These are phyloP conservation scores for Coracias cyanogaster DNA, from an alignment of 2,797 vertebrate species.

Conservation along the genomic window DNA sequence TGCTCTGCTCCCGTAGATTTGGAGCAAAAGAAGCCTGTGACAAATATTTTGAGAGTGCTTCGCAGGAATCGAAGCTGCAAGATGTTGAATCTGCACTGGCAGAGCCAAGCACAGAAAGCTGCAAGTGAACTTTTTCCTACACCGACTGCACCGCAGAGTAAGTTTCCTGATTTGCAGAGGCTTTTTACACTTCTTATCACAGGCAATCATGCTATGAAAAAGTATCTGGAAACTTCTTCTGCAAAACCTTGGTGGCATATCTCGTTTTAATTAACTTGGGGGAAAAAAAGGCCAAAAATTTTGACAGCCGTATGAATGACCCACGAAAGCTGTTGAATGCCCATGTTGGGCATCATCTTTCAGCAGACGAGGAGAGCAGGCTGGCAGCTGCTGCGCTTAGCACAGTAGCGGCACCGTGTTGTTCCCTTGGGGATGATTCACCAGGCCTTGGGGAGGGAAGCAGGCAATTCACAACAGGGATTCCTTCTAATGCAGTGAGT, in stretches of 20 bases:
- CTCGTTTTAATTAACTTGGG: neutral
- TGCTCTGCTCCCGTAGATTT: constrained; percentile 18
- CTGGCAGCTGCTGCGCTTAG: constrained; percentile 36
- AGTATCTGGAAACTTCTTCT: neutral
- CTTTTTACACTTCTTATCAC: neutral
- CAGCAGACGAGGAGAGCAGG: neutral
- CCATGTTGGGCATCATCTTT: neutral
- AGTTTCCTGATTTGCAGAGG: neutral
- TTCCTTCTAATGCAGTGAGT: constrained; percentile 4
- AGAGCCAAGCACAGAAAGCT: constrained; percentile 34
- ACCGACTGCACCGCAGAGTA: neutral
- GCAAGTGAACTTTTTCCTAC: constrained; percentile 5
- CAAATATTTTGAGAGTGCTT: constrained; percentile 66
- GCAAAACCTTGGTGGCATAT: neutral
- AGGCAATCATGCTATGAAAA: neutral
- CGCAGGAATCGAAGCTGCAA: constrained; percentile 29
- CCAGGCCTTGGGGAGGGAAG: neutral
- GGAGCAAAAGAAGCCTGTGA: constrained; percentile 46
- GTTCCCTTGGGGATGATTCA: constrained; percentile 42
- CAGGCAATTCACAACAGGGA: neutral
- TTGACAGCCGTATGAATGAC: fast-evolving
- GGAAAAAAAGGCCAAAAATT: neutral
- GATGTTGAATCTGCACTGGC: constrained; percentile 49
- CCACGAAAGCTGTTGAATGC: neutral
- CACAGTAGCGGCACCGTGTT: neutral